Evolutionary conservation across 2,113 vertebrate genomes (phyloP).

Genomic region (Scomber colias): DNA sequence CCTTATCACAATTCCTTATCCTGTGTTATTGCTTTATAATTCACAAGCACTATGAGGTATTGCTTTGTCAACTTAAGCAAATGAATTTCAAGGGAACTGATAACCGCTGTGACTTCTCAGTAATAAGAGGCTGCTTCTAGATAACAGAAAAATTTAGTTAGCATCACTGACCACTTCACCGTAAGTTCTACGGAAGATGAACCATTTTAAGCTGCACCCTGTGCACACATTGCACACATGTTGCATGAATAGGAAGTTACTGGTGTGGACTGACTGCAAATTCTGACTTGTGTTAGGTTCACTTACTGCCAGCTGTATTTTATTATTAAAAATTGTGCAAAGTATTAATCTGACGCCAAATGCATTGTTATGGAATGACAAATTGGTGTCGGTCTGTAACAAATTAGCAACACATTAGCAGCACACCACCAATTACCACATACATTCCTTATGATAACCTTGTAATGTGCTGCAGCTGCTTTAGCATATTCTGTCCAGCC

Average conservation of each 20-base stretch:
- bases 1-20: neutral
- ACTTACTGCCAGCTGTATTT: neutral
- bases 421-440: neutral
- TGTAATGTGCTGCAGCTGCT: constrained; percentile 33
- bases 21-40: neutral
- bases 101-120: constrained; percentile 19
- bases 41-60: neutral
- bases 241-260: neutral
- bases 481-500: constrained; percentile 17
- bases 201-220: neutral
- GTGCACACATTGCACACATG: neutral
- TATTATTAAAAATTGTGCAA: neutral
- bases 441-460: neutral
- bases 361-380: neutral
- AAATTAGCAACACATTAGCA: constrained; percentile 25
- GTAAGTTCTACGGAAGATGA: constrained; percentile 15
- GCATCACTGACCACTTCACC: neutral
- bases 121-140: neutral
- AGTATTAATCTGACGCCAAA: neutral
- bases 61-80: constrained; percentile 2
- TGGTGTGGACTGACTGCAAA: neutral
- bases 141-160: constrained; percentile 20
- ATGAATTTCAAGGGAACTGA: constrained; percentile 38
- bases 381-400: neutral
- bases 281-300: neutral